A percentile compares a stretch with the other conserved stretches of the same genome.
Conservation (phyloP, 2,113 vertebrate genomes). For the Bos indicus region DNA sequence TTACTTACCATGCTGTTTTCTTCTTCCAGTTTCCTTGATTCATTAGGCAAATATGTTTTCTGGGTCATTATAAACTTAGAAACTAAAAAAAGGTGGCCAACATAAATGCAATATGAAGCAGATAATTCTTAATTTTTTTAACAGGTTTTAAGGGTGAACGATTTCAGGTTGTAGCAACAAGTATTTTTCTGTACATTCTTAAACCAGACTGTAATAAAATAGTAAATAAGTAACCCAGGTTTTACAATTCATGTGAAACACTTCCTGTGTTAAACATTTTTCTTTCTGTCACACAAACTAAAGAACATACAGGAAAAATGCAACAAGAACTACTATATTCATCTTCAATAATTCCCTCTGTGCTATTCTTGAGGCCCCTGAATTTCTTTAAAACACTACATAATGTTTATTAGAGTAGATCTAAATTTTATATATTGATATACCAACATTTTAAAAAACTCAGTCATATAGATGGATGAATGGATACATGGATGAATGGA, state of each 20-base stretch:
- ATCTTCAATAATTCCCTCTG: neutral
- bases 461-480: neutral
- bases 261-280: neutral
- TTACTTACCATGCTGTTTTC: neutral
- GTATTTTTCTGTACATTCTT: neutral
- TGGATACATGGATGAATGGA: neutral
- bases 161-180: neutral
- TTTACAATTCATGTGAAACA: slow-evolving; percentile 20
- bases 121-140: neutral
- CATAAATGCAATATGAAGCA: neutral
- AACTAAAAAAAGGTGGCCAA: neutral
- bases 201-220: slow-evolving; percentile 36
- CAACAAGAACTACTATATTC: neutral
- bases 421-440: neutral
- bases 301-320: neutral
- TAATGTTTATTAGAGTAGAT: neutral
- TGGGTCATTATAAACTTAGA: neutral
- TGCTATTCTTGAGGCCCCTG: neutral
- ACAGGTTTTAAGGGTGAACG: neutral
- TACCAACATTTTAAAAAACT: neutral
- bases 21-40: neutral
- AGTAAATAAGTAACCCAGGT: slow-evolving; percentile 45
- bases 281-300: neutral
- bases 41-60: neutral
- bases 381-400: neutral